Base-by-base conservation (phyloP, 2,888 invertebrate genomes). In the Nomada ruficornis region DNA sequence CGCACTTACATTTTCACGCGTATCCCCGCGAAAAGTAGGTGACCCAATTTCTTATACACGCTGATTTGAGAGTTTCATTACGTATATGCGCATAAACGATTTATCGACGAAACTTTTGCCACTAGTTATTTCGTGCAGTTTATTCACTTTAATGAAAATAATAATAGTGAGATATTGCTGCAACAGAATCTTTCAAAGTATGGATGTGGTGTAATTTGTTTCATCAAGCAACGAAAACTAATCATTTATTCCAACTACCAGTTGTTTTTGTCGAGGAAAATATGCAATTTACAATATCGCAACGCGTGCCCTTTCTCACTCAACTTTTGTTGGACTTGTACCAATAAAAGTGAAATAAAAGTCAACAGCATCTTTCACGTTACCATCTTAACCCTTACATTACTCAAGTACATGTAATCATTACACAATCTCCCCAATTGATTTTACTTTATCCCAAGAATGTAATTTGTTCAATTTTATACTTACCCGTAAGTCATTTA, bases 1-100 rank as follows among this genome's bases (percentile, higher is more conserved):
- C 52, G 70, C 47, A 55, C 23, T 76, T 23, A 13, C 47, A 13
- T 60, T 59, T 74, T 36, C 68, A 23, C 74, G 54, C n/a, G 5
- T 47, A 44, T 11, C 18, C 29, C 20, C 9, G 50, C 42, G 42
- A 75, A 69, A 60, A 60, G 52, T 73, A 15, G 57, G 20, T 60
- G 69, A 60, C 60, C 69, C 26, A 60, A 69, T 75, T 75, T 44
- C 60, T 15, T 7, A 3, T 11, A 18, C 9, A n/a, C 20, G 18
- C 54, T 42, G 10, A 44, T 54, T 70, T 44, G 3, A 20, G 36
- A 70, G 29, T 13, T 71, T 5, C 36, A 36, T 36, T 36, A 36
- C 4, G 11, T 59, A 20, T 23, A 0, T 1, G 9, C 50, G 50
- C 18, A n/a, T 11, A 11, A 57, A n/a, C 2, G 9, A 26, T 18